Conservation (phyloP, 37 sponge, comb jelly and placozoan genomes). For the Geodia barretti region DNA sequence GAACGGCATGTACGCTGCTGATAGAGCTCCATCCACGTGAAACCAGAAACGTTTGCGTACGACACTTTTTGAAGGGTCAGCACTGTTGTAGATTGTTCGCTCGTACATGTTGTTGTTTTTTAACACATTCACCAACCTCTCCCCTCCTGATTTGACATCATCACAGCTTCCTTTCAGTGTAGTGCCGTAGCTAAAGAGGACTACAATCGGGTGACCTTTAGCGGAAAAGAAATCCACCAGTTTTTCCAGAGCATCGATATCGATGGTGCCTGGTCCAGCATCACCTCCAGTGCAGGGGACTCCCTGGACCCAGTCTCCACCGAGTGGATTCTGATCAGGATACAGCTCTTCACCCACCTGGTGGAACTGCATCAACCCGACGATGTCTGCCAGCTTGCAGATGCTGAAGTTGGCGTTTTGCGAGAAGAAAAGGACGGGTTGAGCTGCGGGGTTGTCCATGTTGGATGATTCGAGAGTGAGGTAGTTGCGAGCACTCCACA, state of each 20-base stretch:
- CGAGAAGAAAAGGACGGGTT: constrained; percentile 28
- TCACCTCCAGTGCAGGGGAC: constrained; percentile 14
- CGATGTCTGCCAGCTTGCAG: background rate
- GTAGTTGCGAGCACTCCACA: constrained; percentile 36
- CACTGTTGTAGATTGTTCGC: background rate
- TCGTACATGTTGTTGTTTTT: background rate
- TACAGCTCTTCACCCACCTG: constrained; percentile 4
- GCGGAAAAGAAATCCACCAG: constrained; percentile 16
- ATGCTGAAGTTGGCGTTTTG: constrained; percentile 22
- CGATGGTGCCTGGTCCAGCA: constrained; percentile 1
- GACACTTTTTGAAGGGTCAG: no score
- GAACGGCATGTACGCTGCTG: constrained; percentile 37
- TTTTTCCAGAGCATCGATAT: background rate
- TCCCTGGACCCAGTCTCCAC: background rate
- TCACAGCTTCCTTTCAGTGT: constrained; percentile 26
- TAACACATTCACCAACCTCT: background rate
- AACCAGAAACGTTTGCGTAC: constrained; percentile 30
- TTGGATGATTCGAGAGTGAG: no score
- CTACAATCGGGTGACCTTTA: constrained; percentile 8
- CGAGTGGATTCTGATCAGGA: constrained; percentile 1
- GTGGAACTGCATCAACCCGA: constrained; percentile 11
- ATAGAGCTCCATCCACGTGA: constrained; percentile 46
- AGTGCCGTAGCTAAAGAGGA: constrained; percentile 26
- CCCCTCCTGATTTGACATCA: constrained; percentile 13
- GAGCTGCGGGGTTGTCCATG: background rate